Percentiles rank a stretch among this genome's conserved stretches.
These are phyloP conservation scores for Xerus inauris DNA, from an alignment of 2,113 vertebrate species.

Conservation along the genomic window DNA sequence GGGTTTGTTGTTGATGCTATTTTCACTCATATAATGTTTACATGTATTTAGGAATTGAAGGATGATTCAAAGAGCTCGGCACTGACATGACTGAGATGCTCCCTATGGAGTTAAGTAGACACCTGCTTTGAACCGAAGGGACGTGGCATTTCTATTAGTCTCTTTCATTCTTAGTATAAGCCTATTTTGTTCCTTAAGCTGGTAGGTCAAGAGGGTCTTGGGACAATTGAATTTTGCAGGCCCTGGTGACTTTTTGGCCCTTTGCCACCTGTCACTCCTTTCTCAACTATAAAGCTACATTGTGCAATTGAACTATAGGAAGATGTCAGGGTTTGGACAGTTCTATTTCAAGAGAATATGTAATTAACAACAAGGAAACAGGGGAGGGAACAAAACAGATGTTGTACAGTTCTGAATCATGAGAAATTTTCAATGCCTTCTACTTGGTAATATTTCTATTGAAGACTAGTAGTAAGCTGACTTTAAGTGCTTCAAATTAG, in stretches of 20 bases:
- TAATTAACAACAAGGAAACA: not conserved
- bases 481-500: not conserved
- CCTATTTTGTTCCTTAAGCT: conserved; percentile 51
- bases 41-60: not conserved
- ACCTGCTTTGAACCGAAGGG: not conserved
- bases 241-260: not conserved
- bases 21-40: not conserved
- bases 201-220: not conserved
- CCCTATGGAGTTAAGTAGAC: not conserved
- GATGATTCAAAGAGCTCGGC: not conserved
- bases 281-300: not conserved
- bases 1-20: not conserved
- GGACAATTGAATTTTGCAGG: not conserved
- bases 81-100: not conserved
- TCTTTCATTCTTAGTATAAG: conserved; percentile 17
- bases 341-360: conserved; percentile 21
- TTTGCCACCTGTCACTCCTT: not conserved
- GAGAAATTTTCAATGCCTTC: not conserved
- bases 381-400: not conserved
- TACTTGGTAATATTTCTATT: not conserved
- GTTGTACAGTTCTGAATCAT: not conserved
- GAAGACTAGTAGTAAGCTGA: not conserved
- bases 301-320: conserved; percentile 15
- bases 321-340: not conserved
- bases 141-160: not conserved